Base-by-base conservation (phyloP, 2,888 invertebrate genomes). In the Drosophila colorata region DNA sequence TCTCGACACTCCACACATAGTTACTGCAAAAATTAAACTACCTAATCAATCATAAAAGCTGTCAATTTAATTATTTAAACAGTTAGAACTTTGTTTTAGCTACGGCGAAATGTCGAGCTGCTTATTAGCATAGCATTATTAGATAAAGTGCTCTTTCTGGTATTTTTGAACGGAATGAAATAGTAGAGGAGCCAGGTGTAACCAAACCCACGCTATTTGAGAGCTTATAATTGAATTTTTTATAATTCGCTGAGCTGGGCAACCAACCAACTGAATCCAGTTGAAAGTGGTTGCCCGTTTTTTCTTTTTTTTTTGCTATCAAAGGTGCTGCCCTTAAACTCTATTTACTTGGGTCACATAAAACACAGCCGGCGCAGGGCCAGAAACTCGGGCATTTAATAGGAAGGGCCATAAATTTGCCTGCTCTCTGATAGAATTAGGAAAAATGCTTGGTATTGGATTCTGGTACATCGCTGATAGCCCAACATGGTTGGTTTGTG, bases 151-250 rank as follows among this genome's bases (percentile, higher is more conserved):
- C 74, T 13, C 66, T 74, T 58, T 58, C 37, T 48, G 57, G 60
- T 63, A 20, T 47, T 14, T 52, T 7, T 38, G 23, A 64, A 55
- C 5, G 40, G 18, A 28, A 64, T 60, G 33, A 64, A 65, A 44
- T 40, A 37, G 57, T 59, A 55, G 33, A 14, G 25, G 11, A 18
- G 47, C 47, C 74, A 74, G 81, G 69, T 87, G 81, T 63, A 67
- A 60, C 55, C 65, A 53, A 53, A 56, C 56, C 63, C 61, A 64
- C 52, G 64, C 78, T 44, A 74, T 88, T 88, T 77, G 74, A 83
- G 78, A 83, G 59, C 66, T 74, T 83, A 80, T 87, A 83, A 83
- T 83, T 87, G 84, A 83, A 88, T 88, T 88, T 83, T 88, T 80
- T 84, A 80, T 83, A 86, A 77, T 74, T 61, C 78, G 84, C 83